Evolutionary conservation across 2,888 invertebrate genomes (phyloP), one percentile per base, ranked within the genome.

Genomic region (Microctonus brassicae): DNA sequence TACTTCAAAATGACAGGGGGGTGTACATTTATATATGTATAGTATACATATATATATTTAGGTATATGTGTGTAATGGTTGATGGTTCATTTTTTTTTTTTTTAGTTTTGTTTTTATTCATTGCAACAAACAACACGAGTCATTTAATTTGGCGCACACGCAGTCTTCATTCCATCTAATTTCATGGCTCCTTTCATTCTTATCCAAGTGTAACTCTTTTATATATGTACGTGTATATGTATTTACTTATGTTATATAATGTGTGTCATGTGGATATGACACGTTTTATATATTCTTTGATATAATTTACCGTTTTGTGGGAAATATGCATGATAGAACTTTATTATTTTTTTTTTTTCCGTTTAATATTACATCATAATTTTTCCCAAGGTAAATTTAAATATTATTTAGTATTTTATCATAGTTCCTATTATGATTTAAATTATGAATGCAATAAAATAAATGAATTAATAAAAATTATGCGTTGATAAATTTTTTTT

Each of bases 151-250:
- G 53, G 65, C 26, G 17, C 47, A 17, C 17, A 47, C n/a, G n/a
- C 20, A 47, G 47, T 47, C 20, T 53, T 22, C 29, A 33, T 52
- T 52, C 20, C 64, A 65, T 65, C 70, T 73, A 75, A 75, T 75
- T 75, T 75, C 74, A 75, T 75, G 74, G 72, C 70, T 69, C 70
- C 70, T 73, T 74, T 74, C 70, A 70, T 70, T 47, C 55, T 34
- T 26, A 22, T 52, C 9, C 34, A 34, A 13, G 29, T 26, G 34
- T 33, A 33, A 33, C 29, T 64, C 42, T 60, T 47, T 26, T 17
- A 26, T 47, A 17, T 20, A 63, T 26, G 47, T 39, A 11, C 39
- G 4, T 61, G 22, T 39, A 39, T 26, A 34, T 39, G 10, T 61
- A 22, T 61, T 13, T 39, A 39, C 61, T 11, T 34, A 36, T 34